These are phyloP conservation scores for Dryas iulia DNA, from an alignment of 1,140 invertebrate genomes.

Conservation along the genomic window DNA sequence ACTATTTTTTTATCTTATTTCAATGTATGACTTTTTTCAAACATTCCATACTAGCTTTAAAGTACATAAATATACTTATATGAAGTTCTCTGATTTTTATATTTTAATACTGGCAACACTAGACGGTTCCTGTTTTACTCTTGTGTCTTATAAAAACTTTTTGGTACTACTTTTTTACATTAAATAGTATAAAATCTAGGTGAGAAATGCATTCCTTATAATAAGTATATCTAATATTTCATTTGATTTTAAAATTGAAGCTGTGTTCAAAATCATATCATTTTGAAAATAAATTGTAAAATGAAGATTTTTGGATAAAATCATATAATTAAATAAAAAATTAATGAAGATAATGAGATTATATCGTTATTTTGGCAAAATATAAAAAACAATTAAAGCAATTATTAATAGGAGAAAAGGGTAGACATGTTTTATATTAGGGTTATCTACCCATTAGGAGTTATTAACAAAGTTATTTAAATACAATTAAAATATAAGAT, in stretches of 20 bases:
- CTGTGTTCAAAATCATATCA: neutral
- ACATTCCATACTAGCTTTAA: neutral
- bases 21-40: neutral
- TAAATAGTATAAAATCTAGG: neutral
- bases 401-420: no score
- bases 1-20: neutral
- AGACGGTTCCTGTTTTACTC: neutral
- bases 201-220: neutral
- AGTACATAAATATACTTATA: no score
- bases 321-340: neutral
- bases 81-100: no score
- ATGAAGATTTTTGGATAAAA: neutral
- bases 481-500: no score
- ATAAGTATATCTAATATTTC: neutral
- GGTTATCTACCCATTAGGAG: no score
- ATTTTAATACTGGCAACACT: neutral
- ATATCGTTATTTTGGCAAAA: no score
- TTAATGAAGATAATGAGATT: neutral
- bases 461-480: no score
- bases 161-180: constrained; percentile 3
- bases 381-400: no score
- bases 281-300: neutral
- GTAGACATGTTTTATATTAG: no score
- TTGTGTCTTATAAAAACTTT: neutral
- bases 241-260: neutral